Conservation (phyloP, 2,888 invertebrate species). For the Plebejus anna region DNA sequence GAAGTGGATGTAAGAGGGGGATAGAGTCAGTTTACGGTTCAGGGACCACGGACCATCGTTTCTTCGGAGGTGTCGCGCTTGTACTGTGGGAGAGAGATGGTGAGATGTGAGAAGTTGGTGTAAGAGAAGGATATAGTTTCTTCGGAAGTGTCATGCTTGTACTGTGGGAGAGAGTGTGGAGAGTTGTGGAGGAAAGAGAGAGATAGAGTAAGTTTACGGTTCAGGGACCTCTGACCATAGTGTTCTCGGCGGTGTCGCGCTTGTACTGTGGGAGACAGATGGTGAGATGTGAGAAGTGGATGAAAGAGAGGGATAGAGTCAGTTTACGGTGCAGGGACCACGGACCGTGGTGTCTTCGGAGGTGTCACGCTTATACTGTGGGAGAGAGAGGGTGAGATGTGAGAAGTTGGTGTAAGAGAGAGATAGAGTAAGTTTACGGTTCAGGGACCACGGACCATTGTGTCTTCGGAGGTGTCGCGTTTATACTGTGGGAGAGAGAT, state of each 20-base stretch:
- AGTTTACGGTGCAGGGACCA: slow-evolving; percentile 76
- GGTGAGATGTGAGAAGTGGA: slow-evolving; percentile 15
- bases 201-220: too few species aligned
- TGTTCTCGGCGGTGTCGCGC: slow-evolving; percentile 78
- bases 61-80: slow-evolving; percentile 82
- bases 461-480: too few species aligned
- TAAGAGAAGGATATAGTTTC: too few species aligned
- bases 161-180: too few species aligned
- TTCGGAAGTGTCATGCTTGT: too few species aligned
- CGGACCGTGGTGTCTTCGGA: slow-evolving; percentile 79
- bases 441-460: slow-evolving; percentile 84
- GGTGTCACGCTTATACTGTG: slow-evolving; percentile 85
- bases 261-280: slow-evolving; percentile 81
- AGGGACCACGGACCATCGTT: slow-evolving; percentile 84
- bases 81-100: slow-evolving; percentile 75
- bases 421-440: too few species aligned
- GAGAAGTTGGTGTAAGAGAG: neutral
- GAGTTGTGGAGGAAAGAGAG: too few species aligned
- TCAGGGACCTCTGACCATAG: slow-evolving; percentile 76
- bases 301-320: too few species aligned
- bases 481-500: too few species aligned
- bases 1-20: neutral
- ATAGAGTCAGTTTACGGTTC: too few species aligned
- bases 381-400: slow-evolving; percentile 45
- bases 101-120: neutral